These are phyloP conservation scores for Anas flavirostris DNA, from an alignment of 2,797 vertebrate genomes.

Conservation along the genomic window DNA sequence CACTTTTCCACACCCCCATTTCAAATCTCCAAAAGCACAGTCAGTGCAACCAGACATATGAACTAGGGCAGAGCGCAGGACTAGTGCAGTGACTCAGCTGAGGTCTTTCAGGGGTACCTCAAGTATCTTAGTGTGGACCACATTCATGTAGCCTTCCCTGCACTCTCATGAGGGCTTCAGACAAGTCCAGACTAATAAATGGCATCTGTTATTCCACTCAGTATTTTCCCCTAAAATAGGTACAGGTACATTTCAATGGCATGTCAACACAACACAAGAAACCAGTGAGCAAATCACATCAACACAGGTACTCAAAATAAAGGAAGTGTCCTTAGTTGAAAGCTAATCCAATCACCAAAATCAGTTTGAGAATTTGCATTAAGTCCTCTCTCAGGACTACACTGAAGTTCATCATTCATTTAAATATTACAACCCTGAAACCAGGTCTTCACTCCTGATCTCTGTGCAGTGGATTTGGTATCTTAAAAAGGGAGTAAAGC, in stretches of 20 bases:
- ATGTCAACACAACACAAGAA: background rate
- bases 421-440: conserved; percentile 21
- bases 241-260: background rate
- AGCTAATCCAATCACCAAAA: conserved; percentile 50
- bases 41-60: background rate
- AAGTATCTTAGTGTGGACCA: background rate
- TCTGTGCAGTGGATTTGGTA: background rate
- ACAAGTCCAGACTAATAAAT: background rate
- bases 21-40: background rate
- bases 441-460: conserved; percentile 1
- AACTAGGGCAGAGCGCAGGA: background rate
- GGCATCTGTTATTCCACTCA: background rate
- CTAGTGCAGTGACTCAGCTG: background rate
- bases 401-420: conserved; percentile 25
- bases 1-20: background rate
- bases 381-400: conserved; percentile 28
- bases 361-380: background rate
- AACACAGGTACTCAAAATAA: background rate
- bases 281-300: background rate
- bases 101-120: background rate
- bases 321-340: conserved; percentile 2
- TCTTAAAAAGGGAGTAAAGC: conserved; percentile 3
- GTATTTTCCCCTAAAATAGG: background rate
- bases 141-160: background rate
- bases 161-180: background rate